phyloP scores from a whole-genome alignment of 2,888 invertebrate genomes.

The Caenorhabditis sp. region DNA sequence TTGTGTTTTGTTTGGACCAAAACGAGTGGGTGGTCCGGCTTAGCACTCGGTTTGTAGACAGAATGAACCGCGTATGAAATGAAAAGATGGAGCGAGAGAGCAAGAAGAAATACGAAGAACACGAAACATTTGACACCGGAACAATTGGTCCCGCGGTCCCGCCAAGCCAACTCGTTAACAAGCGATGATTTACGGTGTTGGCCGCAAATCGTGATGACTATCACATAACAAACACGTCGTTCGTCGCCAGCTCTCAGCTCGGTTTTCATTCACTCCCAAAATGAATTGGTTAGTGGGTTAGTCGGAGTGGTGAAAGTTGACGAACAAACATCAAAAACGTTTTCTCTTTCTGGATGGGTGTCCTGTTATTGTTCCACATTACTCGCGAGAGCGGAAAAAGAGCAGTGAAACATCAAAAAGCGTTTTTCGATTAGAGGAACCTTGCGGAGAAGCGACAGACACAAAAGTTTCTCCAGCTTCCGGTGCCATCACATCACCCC shows the following conservation, averaged over 20 bases:
- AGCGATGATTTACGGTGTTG: conserved; percentile 42
- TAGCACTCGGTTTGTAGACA: background rate
- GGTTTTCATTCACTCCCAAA: background rate
- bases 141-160: conserved; percentile 31
- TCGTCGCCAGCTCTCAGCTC: background rate
- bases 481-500: conserved; percentile 41
- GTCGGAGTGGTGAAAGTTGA: too few relatives aligned
- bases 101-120: background rate
- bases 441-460: background rate
- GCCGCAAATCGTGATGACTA: conserved; percentile 22
- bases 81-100: background rate
- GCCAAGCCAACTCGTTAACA: conserved; percentile 30
- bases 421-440: conserved; percentile 11
- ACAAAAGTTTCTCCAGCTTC: conserved; percentile 23
- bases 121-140: conserved; percentile 30
- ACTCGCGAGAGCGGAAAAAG: conserved; percentile 27
- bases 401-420: conserved; percentile 37
- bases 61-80: background rate
- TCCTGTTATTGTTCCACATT: conserved; percentile 30
- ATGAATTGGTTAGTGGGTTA: conserved; percentile 19
- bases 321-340: conserved; percentile 23
- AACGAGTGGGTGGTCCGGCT: conserved; percentile 21
- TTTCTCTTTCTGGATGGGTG: conserved; percentile 7
- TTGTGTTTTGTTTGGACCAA: background rate
- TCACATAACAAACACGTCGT: conserved; percentile 46